Evolutionary conservation across 2,888 invertebrate genomes (phyloP).

Genomic region (Sarcophaga caerulescens): DNA sequence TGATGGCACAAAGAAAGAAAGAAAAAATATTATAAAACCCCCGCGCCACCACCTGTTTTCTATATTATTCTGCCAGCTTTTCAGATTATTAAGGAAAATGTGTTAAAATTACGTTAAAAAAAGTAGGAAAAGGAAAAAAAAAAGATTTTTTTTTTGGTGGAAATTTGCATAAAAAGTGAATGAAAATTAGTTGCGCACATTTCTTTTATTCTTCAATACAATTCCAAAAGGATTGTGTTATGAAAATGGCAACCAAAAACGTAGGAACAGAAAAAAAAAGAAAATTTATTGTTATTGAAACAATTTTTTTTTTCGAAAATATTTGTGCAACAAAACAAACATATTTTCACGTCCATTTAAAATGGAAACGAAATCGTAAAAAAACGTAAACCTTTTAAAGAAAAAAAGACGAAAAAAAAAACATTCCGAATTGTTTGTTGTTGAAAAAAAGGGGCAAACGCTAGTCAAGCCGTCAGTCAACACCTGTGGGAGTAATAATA

Average conservation of each 20-base stretch:
- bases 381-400: conserved; percentile 1
- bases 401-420: background rate
- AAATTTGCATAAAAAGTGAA: conserved; percentile 67
- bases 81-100: conserved; percentile 55
- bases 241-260: conserved; percentile 14
- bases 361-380: conserved; percentile 1
- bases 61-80: conserved; percentile 4
- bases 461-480: conserved; percentile 10
- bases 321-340: conserved; percentile 2
- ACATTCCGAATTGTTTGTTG: background rate
- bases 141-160: conserved; percentile 47
- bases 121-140: conserved; percentile 42
- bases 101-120: conserved; percentile 61
- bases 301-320: conserved; percentile 19
- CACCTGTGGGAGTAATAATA: conserved; percentile 67
- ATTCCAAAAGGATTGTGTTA: conserved; percentile 60
- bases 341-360: conserved; percentile 56
- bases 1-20: conserved; percentile 22
- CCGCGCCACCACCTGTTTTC: conserved; percentile 61
- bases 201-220: conserved; percentile 57
- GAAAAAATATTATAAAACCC: background rate
- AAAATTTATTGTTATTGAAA: conserved; percentile 65
- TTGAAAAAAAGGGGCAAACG: background rate
- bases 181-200: conserved; percentile 67
- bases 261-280: background rate